Conservation (phyloP, 2,797 vertebrate species). For the Parauchenoglanis punctatus region DNA sequence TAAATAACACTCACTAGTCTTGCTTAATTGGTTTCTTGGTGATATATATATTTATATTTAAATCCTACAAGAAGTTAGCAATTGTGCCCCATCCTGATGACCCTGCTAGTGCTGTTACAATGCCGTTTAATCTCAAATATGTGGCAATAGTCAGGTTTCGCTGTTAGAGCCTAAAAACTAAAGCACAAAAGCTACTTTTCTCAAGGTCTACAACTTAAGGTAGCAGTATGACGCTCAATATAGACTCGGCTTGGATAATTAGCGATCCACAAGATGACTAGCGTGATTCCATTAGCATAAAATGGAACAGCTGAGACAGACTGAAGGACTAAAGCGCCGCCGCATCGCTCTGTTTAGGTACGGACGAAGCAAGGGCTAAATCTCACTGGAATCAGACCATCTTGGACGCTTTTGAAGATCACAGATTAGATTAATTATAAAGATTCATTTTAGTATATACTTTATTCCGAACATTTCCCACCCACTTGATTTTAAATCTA, state of each 20-base stretch:
- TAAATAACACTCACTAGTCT: not conserved
- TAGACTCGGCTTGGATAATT: not conserved
- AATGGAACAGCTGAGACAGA: too few species aligned
- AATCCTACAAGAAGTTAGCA: not conserved
- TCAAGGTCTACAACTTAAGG: not conserved
- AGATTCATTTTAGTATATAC: not conserved
- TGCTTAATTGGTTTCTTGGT: too few species aligned
- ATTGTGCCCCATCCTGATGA: not conserved
- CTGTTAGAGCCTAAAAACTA: not conserved
- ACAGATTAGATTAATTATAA: not conserved
- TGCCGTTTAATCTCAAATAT: not conserved
- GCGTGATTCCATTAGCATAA: not conserved
- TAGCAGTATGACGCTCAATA: not conserved
- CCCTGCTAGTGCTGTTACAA: not conserved
- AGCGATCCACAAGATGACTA: not conserved
- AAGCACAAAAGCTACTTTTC: too few species aligned
- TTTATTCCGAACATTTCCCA: not conserved
- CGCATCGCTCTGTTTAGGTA: not conserved
- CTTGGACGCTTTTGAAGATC: too few species aligned
- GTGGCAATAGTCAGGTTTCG: not conserved
- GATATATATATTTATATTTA: too few species aligned
- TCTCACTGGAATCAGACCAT: not conserved
- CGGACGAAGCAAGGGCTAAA: not conserved
- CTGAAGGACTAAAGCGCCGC: not conserved
- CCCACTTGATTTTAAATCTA: not conserved